These are phyloP conservation scores for Lagopus leucura DNA, from an alignment of 2,113 vertebrate genomes.

Conservation along the genomic window DNA sequence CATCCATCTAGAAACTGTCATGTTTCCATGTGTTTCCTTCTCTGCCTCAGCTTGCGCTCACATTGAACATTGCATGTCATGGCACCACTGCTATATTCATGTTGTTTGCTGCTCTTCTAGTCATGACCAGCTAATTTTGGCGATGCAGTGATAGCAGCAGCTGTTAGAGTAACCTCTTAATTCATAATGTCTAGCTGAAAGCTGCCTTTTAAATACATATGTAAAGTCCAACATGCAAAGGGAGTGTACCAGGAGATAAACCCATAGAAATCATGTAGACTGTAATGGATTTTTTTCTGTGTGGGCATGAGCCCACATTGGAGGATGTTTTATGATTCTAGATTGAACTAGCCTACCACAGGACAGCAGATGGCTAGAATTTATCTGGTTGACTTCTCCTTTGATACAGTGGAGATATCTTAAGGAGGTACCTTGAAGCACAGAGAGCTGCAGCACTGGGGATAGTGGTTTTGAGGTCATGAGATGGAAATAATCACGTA, in stretches of 20 bases:
- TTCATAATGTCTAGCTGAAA: background rate
- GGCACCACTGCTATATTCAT: accelerated
- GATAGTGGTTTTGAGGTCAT: background rate
- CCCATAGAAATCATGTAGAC: background rate
- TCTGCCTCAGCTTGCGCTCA: background rate
- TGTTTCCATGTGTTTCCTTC: background rate
- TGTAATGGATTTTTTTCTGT: background rate
- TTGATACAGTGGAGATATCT: background rate
- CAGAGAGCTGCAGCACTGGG: background rate
- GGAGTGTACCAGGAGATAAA: background rate
- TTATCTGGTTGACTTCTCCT: background rate
- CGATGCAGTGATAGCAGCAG: background rate
- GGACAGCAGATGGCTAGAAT: background rate
- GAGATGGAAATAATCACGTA: background rate
- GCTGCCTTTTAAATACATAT: background rate
- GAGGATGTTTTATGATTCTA: background rate
- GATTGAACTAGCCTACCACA: background rate
- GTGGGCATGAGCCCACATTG: background rate
- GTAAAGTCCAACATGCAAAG: background rate
- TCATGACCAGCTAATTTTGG: background rate
- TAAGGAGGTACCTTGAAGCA: background rate
- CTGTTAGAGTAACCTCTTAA: background rate
- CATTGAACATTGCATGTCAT: background rate
- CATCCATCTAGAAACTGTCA: background rate
- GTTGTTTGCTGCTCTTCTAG: background rate